These are phyloP conservation scores for Argyresthia goedartella DNA, from an alignment of 2,888 invertebrate genomes.

Conservation along the genomic window DNA sequence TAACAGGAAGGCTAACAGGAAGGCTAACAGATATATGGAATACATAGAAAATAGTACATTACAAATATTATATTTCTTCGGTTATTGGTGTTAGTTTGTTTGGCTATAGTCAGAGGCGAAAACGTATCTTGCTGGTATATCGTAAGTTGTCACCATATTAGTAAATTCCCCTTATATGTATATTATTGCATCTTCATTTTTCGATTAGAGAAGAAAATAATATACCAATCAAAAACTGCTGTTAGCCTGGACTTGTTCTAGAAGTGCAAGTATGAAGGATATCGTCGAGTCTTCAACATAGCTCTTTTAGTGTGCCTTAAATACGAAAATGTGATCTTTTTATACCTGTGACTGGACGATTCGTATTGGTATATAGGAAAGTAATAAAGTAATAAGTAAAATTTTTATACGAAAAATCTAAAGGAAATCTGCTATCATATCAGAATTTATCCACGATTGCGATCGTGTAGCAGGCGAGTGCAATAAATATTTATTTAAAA, in stretches of 20 bases:
- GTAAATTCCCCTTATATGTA: too few relatives aligned
- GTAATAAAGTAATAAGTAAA: neutral
- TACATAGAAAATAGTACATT: slow-evolving; percentile 9
- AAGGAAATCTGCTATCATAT: too few relatives aligned
- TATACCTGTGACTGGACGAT: slow-evolving; percentile 4
- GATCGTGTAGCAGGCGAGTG: slow-evolving; percentile 23
- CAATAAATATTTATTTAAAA: slow-evolving; percentile 52
- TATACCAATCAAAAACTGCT: too few relatives aligned
- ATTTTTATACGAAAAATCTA: neutral
- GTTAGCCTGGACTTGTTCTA: neutral
- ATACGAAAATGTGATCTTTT: slow-evolving; percentile 24
- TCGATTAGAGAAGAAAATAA: too few relatives aligned
- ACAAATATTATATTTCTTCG: neutral
- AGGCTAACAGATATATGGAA: too few relatives aligned
- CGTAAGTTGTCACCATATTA: neutral
- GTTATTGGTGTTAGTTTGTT: too few relatives aligned
- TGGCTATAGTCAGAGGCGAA: too few relatives aligned
- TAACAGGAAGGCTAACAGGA: too few relatives aligned
- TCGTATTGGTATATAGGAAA: neutral
- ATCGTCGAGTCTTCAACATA: slow-evolving; percentile 27
- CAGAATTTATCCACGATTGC: neutral
- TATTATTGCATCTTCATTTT: too few relatives aligned
- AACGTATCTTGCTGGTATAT: too few relatives aligned
- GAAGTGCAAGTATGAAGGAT: slow-evolving; percentile 14
- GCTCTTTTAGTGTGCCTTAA: slow-evolving; percentile 53